Evolutionary conservation across 2,888 invertebrate genomes (phyloP), one percentile per base, ranked within the genome.

Genomic region (Cephus pulcher): DNA sequence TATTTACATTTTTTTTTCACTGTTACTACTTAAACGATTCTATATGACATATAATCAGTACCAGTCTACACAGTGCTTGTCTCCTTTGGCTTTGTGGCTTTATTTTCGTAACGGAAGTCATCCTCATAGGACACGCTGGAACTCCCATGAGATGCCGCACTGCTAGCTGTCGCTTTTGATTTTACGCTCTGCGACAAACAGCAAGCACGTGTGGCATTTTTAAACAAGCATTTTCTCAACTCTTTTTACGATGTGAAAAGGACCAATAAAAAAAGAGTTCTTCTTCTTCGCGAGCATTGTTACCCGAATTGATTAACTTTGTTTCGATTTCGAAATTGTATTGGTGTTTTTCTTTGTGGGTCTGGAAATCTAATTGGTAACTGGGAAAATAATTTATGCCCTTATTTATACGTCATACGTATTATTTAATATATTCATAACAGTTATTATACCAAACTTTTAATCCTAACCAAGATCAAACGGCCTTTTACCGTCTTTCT

Each of bases 101-200:
- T 79, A 79, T 79, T 79, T 79, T 79, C 32, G 79, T 79, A 79
- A 76, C 79, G 79, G 76, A 79, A 79, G 76, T 73, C 30, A 69
- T 35, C 37, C 34, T 73, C 71, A 71, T 70, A 33, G 37, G 37
- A 32, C 56, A 32, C 56, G 34, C 71, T 37, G 69, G 70, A 77
- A 74, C 32, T 77, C 79, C 76, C 79, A 79, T n/a, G 79, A 73
- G 79, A 79, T 34, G 37, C 35, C 69, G 71, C 71, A 34, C 74
- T 75, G 34, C 33, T 73, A 70, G 69, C 79, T 76, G 79, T 79
- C 79, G 69, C 69, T 35, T 56, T 73, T 34, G 70, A 79, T 79
- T 73, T 34, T 34, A 68, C 35, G 73, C 40, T 30, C 37, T 12
- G 73, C 69, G 73, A 69, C 73, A 74, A 79, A 77, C 76, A 73